Evolutionary conservation across 1,140 invertebrate species (phyloP).

Genomic region (Drosophila sproati): DNA sequence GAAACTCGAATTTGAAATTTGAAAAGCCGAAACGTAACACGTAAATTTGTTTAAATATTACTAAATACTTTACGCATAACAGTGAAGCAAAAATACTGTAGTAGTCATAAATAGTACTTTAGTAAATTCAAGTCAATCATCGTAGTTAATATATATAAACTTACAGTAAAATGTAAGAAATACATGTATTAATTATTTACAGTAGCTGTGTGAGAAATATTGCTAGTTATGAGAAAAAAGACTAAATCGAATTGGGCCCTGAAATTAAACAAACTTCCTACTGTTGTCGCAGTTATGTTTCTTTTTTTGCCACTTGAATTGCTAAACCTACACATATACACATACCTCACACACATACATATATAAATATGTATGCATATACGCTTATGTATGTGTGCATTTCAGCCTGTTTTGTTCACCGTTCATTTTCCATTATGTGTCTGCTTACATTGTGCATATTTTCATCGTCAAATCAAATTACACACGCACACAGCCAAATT

Average conservation of each 20-base stretch:
- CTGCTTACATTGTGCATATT: constrained; percentile 34
- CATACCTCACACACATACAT: background rate
- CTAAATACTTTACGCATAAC: no score
- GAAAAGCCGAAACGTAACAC: background rate
- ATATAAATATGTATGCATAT: constrained; percentile 1
- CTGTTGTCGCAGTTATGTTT: constrained; percentile 16
- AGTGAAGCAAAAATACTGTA: no score
- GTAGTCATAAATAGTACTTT: no score
- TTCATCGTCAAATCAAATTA: constrained; percentile 32
- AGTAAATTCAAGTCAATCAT: no score
- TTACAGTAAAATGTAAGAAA: background rate
- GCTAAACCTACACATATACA: constrained; percentile 30
- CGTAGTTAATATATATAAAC: no score
- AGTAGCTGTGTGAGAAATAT: constrained; percentile 9
- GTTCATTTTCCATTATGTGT: constrained; percentile 36
- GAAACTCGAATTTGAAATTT: background rate
- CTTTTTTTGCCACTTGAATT: constrained; percentile 30
- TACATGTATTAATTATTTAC: constrained; percentile 1
- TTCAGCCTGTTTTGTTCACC: constrained; percentile 7
- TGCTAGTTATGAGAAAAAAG: background rate
- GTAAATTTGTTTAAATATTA: background rate
- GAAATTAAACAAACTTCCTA: background rate
- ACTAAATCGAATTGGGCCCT: constrained; percentile 14
- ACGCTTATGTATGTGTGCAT: background rate
- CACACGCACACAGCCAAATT: constrained; percentile 60